These are phyloP conservation scores for Pristiophorus japonicus DNA, from an alignment of 2,113 vertebrate species.

Conservation along the genomic window DNA sequence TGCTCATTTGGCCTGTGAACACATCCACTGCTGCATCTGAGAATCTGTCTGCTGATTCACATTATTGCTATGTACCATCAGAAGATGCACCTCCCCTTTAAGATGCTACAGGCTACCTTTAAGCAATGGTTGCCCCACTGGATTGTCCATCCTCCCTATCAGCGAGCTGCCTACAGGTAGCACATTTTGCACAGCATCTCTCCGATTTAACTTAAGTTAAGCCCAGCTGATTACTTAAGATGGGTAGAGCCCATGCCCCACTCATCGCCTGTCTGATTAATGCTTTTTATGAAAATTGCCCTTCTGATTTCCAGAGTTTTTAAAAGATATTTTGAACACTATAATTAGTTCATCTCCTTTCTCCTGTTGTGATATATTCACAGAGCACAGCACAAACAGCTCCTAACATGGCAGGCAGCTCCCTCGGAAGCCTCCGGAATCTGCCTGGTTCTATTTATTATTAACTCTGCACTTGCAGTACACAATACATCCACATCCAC, in stretches of 20 bases:
- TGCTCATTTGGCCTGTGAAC: background rate
- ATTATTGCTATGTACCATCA: too few relatives aligned
- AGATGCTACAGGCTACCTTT: background rate
- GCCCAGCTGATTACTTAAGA: background rate
- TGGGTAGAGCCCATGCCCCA: background rate
- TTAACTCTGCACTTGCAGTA: too few relatives aligned
- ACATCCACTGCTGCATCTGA: too few relatives aligned
- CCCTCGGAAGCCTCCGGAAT: too few relatives aligned
- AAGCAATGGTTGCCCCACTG: background rate
- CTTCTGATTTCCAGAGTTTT: background rate
- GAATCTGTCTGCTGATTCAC: too few relatives aligned
- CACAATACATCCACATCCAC: too few relatives aligned
- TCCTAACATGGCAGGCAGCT: too few relatives aligned
- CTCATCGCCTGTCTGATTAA: background rate
- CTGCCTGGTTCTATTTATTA: too few relatives aligned
- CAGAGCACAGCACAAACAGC: too few relatives aligned
- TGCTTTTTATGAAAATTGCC: background rate
- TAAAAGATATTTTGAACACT: background rate
- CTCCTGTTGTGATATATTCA: too few relatives aligned
- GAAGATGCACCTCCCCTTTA: too few relatives aligned
- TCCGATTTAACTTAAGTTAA: background rate
- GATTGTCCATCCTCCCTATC: background rate
- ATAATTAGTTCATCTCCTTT: background rate
- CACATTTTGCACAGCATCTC: background rate
- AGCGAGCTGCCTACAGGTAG: background rate